Conservation (phyloP, 2,797 vertebrate species). For the Pogonophryne albipinna region DNA sequence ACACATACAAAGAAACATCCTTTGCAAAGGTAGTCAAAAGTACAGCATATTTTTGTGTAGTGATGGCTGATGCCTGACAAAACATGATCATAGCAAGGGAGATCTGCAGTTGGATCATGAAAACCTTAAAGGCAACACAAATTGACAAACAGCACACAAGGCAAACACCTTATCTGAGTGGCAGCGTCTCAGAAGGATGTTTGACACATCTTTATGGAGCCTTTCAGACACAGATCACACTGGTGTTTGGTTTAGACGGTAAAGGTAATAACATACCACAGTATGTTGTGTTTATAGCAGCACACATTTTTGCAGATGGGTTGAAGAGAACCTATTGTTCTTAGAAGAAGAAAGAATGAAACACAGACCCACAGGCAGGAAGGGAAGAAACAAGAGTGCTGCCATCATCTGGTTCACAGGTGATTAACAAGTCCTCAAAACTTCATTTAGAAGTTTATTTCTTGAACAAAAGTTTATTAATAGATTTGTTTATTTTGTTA, state of each 20-base stretch:
- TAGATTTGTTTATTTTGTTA: background rate
- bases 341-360: background rate
- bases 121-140: background rate
- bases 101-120: background rate
- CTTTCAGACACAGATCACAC: background rate
- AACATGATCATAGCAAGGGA: background rate
- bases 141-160: no score
- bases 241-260: background rate
- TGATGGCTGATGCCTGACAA: background rate
- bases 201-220: background rate
- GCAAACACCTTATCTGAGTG: background rate
- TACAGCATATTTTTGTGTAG: background rate
- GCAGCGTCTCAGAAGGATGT: background rate
- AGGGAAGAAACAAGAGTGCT: conserved; percentile 10
- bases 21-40: background rate
- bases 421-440: conserved; percentile 4
- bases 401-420: conserved; percentile 19
- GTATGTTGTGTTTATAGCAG: background rate
- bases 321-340: background rate
- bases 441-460: conserved; percentile 2
- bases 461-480: background rate
- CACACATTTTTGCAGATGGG: background rate
- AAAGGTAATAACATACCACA: background rate
- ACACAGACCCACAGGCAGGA: background rate
- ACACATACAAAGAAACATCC: no score